Base-by-base conservation (phyloP, 2,888 invertebrate genomes). In the Synanthedon tipuliformis region DNA sequence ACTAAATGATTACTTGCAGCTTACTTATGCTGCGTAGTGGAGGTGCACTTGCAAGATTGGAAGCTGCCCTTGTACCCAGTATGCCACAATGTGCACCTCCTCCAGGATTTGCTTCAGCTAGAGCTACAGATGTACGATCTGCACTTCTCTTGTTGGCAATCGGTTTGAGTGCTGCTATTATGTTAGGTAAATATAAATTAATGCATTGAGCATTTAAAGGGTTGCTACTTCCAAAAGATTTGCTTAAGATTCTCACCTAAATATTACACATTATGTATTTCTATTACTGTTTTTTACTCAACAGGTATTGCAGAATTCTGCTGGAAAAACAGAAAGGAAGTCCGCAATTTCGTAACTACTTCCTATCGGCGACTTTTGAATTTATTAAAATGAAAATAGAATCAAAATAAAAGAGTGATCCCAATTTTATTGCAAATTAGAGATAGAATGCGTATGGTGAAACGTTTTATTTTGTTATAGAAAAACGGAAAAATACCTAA, bases 51-150 rank as follows among this genome's bases (percentile, higher is more conserved):
- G 76, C 73, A 0, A 73, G 83, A 2, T 58, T 86, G 57, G 78
- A 80, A 53, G 71, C 77, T 0, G 78, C 77, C 2, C 60, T 87
- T 55, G 82, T 85, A 3, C 86, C 87, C 0, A 77, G 78, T 7
- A 88, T 91, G 85, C 89, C 90, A 0, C 81, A 83, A 54, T 91
- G 90, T 60, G 75, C 79, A 1, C 83, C 87, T 1, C 80, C 84
- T 0, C 81, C 85, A 0, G 89, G 88, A 0, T 91, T 90, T 57
- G 87, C 89, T 15, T 90, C 90, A 3, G 91, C 91, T 0, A 75
- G 89, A 41, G 79, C 91, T 0, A 77, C 88, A 0, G 91, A 91
- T 61, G 89, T 91, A 1, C 86, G 86, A 53, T 89, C 90, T 0
- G 90, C 91, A 0, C 87, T 91, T 1, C 68, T 88, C 1, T 69